These are phyloP conservation scores for Spodoptera exigua DNA, from an alignment of 2,888 invertebrate genomes.

Conservation along the genomic window DNA sequence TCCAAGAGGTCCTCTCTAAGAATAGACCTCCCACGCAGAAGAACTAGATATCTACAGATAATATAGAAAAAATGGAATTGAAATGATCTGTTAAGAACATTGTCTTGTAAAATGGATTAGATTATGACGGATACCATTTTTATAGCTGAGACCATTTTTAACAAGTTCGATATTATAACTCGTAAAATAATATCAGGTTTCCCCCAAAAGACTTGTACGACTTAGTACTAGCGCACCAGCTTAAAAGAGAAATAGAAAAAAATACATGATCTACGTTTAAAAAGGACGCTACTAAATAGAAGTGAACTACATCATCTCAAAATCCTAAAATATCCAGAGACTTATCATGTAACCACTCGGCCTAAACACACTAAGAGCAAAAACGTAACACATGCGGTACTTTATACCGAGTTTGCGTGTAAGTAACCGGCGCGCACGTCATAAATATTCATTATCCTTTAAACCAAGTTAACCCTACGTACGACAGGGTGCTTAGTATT, in stretches of 20 bases:
- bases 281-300: not conserved
- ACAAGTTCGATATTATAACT: too few relatives aligned
- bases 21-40: constrained; percentile 11
- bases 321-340: constrained; percentile 6
- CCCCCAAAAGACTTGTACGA: too few relatives aligned
- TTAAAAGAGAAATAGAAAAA: too few relatives aligned
- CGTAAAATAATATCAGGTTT: too few relatives aligned
- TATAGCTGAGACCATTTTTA: too few relatives aligned
- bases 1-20: constrained; percentile 2
- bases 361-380: constrained; percentile 16
- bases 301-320: constrained; percentile 5
- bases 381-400: constrained; percentile 18
- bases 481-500: constrained; percentile 49
- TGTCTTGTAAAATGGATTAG: too few relatives aligned
- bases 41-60: not conserved
- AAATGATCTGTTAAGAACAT: not conserved
- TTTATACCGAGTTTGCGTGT: constrained; percentile 12
- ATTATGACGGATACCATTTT: too few relatives aligned
- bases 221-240: too few relatives aligned
- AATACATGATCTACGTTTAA: not conserved
- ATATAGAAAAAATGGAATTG: not conserved
- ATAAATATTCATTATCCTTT: constrained; percentile 55
- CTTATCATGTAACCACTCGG: not conserved
- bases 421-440: constrained; percentile 34
- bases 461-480: constrained; percentile 46